Conservation (phyloP, 2,888 invertebrate genomes). For the Drosophila antonietae region DNA sequence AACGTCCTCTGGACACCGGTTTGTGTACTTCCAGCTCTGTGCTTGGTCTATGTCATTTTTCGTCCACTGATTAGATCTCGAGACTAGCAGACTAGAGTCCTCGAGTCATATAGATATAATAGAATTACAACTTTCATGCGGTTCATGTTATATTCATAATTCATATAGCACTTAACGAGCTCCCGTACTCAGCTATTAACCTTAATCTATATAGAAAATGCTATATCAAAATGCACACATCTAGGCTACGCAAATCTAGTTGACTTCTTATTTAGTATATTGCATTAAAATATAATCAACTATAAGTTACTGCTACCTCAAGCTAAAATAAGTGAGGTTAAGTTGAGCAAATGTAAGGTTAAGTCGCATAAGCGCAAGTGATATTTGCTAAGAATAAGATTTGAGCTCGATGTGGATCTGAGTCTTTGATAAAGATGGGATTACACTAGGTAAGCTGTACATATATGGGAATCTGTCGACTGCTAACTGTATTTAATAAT, state of each 20-base stretch:
- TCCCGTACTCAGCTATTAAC: background rate
- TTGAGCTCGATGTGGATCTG: too few relatives aligned
- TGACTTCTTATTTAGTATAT: background rate
- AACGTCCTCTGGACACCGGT: constrained; percentile 22
- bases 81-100: too few relatives aligned
- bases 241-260: background rate
- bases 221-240: background rate
- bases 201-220: background rate
- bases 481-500: background rate
- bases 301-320: background rate
- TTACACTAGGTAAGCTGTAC: too few relatives aligned
- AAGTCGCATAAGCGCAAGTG: background rate
- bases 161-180: background rate
- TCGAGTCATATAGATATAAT: background rate
- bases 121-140: background rate
- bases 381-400: too few relatives aligned
- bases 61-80: constrained; percentile 20
- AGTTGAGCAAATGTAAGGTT: background rate
- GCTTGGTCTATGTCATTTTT: constrained; percentile 18
- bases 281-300: background rate
- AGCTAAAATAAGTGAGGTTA: constrained; percentile 1
- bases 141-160: constrained; percentile 1
- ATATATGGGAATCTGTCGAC: too few relatives aligned
- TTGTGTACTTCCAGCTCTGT: background rate
- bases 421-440: too few relatives aligned